Evolutionary conservation across 2,888 invertebrate species (phyloP).

Genomic region (Drosophila anomelani): DNA sequence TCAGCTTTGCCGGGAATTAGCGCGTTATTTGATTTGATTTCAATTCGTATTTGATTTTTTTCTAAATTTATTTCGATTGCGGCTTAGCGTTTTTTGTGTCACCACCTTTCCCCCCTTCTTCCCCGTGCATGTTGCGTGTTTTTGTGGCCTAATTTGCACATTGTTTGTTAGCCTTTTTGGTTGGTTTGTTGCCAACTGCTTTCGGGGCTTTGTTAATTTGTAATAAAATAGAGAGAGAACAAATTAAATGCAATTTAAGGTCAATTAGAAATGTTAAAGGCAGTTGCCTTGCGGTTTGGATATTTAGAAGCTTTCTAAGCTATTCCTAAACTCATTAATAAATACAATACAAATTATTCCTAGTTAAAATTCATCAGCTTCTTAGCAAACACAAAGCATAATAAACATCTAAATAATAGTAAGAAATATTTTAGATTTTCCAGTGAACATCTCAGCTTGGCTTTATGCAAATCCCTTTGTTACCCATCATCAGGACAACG

Average conservation of each 20-base stretch:
- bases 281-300: not conserved
- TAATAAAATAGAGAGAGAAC: conserved; percentile 29
- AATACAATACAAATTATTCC: too few species aligned
- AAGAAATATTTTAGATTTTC: not conserved
- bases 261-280: conserved; percentile 4
- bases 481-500: conserved; percentile 23
- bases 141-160: conserved; percentile 43
- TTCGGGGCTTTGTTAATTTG: conserved; percentile 39
- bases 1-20: conserved; percentile 64
- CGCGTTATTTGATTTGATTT: conserved; percentile 57
- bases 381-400: not conserved
- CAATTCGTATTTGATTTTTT: conserved; percentile 15
- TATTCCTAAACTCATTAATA: not conserved
- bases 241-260: conserved; percentile 7
- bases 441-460: not conserved
- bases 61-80: conserved; percentile 1
- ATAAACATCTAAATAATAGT: not conserved
- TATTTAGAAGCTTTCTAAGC: not conserved
- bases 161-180: conserved; percentile 40
- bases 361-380: not conserved
- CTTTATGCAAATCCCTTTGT: conserved; percentile 36
- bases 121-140: not conserved
- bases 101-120: not conserved
- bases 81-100: conserved; percentile 21
- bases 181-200: conserved; percentile 34